Evolutionary conservation across 2,888 invertebrate genomes (phyloP).

Genomic region (Apotomis capreana): DNA sequence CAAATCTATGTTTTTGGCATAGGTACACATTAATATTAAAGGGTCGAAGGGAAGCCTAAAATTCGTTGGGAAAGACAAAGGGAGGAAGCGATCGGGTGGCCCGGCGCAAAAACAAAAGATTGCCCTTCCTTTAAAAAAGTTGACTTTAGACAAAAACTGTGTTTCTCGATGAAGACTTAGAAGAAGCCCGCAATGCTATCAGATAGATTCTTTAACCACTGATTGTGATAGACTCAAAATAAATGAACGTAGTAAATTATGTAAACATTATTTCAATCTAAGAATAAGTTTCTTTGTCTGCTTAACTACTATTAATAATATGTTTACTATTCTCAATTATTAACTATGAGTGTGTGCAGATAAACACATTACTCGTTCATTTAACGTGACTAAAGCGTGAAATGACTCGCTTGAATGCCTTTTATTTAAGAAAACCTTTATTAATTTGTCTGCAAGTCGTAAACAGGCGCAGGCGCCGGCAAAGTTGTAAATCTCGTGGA

Average conservation of each 20-base stretch:
- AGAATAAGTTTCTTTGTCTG: too few relatives aligned
- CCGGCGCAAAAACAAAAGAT: constrained; percentile 70
- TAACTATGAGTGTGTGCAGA: too few relatives aligned
- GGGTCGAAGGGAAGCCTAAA: constrained; percentile 70
- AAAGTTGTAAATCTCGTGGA: constrained; percentile 6
- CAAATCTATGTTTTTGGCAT: constrained; percentile 55
- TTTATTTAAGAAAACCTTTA: constrained; percentile 1
- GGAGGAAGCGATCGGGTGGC: constrained; percentile 77
- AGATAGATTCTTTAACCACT: neutral
- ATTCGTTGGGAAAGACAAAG: constrained; percentile 75
- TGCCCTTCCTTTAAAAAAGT: constrained; percentile 63
- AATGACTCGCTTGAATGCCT: constrained; percentile 2
- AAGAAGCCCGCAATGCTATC: constrained; percentile 42
- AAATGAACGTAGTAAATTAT: neutral
- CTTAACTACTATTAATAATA: too few relatives aligned
- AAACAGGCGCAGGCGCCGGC: neutral
- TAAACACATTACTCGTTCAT: neutral
- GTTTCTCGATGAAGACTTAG: constrained; percentile 59
- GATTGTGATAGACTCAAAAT: neutral
- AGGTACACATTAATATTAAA: constrained; percentile 64
- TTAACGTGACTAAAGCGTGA: neutral
- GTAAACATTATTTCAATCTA: too few relatives aligned
- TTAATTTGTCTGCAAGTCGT: constrained; percentile 3
- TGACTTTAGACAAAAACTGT: constrained; percentile 51
- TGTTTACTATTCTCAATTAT: too few relatives aligned